Conservation (phyloP, 2,113 vertebrate genomes). For the Odocoileus virginianus region DNA sequence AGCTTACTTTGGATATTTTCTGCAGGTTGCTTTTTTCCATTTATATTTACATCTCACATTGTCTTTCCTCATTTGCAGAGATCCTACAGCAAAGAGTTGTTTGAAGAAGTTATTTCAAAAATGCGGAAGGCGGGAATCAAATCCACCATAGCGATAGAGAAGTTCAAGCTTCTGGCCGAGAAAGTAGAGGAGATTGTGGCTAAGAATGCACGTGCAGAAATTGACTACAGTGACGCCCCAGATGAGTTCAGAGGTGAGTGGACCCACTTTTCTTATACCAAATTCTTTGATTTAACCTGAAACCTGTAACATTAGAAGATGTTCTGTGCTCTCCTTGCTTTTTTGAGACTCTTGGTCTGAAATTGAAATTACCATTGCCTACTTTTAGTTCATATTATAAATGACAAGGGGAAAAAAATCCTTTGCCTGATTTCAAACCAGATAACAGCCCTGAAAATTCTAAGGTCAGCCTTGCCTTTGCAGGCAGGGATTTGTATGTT, state of each 20-base stretch:
- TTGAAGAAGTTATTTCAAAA: conserved; percentile 98
- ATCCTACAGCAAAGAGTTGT: conserved; percentile 97
- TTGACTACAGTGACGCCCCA: conserved; percentile 97
- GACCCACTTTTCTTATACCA: accelerated
- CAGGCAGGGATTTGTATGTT: not conserved
- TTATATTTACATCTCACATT: accelerated
- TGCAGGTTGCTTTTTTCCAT: not conserved
- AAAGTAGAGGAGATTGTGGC: conserved; percentile 98
- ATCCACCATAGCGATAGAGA: conserved; percentile 98
- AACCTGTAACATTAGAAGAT: not conserved
- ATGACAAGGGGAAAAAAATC: not conserved
- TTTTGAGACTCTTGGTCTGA: not conserved
- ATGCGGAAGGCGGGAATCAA: conserved; percentile 99
- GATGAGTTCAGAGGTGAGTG: conserved; percentile 95
- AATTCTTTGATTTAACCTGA: not conserved
- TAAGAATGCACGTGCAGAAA: conserved; percentile 95
- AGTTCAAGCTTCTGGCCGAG: conserved; percentile 96
- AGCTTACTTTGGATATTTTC: not conserved
- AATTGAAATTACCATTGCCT: not conserved
- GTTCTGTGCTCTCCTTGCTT: not conserved
- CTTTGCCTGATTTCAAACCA: not conserved
- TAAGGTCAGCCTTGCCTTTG: not conserved
- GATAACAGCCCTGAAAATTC: not conserved
- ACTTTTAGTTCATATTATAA: not conserved
- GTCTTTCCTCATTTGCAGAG: conserved; percentile 82